Percentiles rank a stretch among this genome's conserved stretches.
phyloP scores from a whole-genome alignment of 1,140 invertebrate species.

The Battus philenor region DNA sequence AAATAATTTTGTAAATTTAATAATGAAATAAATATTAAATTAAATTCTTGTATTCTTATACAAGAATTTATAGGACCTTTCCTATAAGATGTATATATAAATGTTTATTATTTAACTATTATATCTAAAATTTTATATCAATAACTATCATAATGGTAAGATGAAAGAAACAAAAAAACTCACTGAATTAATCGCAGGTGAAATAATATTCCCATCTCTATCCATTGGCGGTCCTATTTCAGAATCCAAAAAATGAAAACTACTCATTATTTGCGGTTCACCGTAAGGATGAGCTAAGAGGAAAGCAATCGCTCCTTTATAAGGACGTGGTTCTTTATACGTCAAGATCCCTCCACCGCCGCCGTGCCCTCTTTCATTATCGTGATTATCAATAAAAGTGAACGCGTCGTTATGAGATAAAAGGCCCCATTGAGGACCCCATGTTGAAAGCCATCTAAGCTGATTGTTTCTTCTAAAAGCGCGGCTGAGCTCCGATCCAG shows the following conservation, averaged over 20 bases:
- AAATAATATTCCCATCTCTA: conserved; percentile 78
- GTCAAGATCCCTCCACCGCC: conserved; percentile 77
- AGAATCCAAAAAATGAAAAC: conserved; percentile 77
- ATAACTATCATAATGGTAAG: too few relatives aligned
- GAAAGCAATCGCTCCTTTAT: conserved; percentile 84
- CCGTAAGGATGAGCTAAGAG: conserved; percentile 91
- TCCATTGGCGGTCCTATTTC: conserved; percentile 80
- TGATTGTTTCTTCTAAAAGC: conserved; percentile 63
- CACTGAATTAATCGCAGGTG: conserved; percentile 78
- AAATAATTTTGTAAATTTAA: too few relatives aligned
- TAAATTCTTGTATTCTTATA: background rate
- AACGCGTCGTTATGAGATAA: conserved; percentile 75
- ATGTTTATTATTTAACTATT: too few relatives aligned
- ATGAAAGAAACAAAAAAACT: too few relatives aligned
- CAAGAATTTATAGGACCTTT: conserved; percentile 4
- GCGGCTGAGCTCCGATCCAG: conserved; percentile 56
- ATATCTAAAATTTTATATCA: too few relatives aligned
- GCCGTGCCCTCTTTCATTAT: conserved; percentile 78
- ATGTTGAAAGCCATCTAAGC: conserved; percentile 67
- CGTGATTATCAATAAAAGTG: conserved; percentile 81
- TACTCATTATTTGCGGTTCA: conserved; percentile 87
- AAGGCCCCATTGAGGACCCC: conserved; percentile 78
- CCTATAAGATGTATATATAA: too few relatives aligned
- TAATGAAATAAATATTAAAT: too few relatives aligned
- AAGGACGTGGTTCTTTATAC: conserved; percentile 77